Evolutionary conservation across 1,140 invertebrate genomes (phyloP).

Genomic region (Tyrophagus putrescentiae): DNA sequence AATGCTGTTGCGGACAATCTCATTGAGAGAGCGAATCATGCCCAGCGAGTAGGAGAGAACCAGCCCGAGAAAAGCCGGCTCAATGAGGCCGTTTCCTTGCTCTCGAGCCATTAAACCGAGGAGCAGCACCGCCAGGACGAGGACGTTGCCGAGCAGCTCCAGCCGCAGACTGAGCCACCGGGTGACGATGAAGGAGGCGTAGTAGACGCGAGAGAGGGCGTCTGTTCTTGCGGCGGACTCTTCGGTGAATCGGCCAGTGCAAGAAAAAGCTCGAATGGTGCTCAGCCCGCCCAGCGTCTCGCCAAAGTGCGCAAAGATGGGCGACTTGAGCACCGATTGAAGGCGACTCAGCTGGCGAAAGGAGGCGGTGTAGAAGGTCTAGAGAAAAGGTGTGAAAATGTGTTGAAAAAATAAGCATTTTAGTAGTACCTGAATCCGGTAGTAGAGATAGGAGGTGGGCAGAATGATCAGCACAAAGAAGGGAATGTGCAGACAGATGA

Average conservation of each 20-base stretch:
- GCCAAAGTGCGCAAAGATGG: slow-evolving; percentile 43
- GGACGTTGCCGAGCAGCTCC: slow-evolving; percentile 71
- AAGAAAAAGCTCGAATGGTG: slow-evolving; percentile 42
- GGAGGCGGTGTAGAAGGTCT: slow-evolving; percentile 43
- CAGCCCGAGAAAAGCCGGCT: slow-evolving; percentile 55
- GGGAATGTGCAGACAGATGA: slow-evolving; percentile 41
- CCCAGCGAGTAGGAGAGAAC: slow-evolving; percentile 77
- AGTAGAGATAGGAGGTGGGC: slow-evolving; percentile 43
- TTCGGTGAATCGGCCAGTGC: slow-evolving; percentile 37
- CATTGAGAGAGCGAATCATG: slow-evolving; percentile 84
- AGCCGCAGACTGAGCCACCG: slow-evolving; percentile 57
- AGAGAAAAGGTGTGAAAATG: slow-evolving; percentile 36
- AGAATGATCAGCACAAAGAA: slow-evolving; percentile 41
- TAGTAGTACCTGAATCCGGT: too few species aligned
- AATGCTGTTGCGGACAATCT: slow-evolving; percentile 88
- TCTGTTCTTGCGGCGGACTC: slow-evolving; percentile 71
- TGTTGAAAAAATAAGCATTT: slow-evolving; percentile 41
- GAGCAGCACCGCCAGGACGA: slow-evolving; percentile 72
- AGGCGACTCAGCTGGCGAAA: slow-evolving; percentile 49
- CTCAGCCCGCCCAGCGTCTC: slow-evolving; percentile 40
- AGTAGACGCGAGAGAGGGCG: slow-evolving; percentile 43
- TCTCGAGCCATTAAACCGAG: slow-evolving; percentile 59
- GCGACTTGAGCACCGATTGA: slow-evolving; percentile 40
- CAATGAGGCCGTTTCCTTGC: slow-evolving; percentile 53
- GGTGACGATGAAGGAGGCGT: slow-evolving; percentile 41